These are phyloP conservation scores for Bos taurus DNA, from an alignment of 2,113 vertebrate genomes.

Conservation along the genomic window DNA sequence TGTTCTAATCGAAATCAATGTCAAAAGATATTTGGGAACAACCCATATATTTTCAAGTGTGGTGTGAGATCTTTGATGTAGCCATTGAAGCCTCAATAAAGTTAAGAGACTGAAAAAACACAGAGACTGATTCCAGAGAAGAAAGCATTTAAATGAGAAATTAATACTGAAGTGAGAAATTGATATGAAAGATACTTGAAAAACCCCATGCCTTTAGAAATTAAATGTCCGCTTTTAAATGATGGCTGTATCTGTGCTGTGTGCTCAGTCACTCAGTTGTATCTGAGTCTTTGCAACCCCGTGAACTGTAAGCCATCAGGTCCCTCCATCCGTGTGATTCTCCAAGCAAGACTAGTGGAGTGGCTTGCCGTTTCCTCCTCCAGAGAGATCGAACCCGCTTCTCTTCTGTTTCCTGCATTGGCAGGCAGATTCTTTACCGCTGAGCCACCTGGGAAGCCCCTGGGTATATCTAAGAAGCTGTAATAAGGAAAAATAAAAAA, in stretches of 20 bases:
- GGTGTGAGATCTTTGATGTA: not conserved
- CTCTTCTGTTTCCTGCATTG: not conserved
- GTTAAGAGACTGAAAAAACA: not conserved
- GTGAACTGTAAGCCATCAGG: not conserved
- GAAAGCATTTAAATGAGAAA: not conserved
- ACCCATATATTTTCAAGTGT: not conserved
- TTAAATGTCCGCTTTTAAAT: rapidly evolving
- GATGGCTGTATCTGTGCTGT: not conserved
- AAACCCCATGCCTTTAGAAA: not conserved
- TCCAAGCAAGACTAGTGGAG: not conserved
- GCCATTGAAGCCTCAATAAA: not conserved
- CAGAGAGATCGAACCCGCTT: not conserved
- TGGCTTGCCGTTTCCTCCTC: not conserved
- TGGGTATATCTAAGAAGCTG: not conserved
- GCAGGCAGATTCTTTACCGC: not conserved
- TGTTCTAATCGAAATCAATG: not conserved
- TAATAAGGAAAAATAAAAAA: not conserved
- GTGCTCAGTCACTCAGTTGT: not conserved
- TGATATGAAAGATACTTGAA: not conserved
- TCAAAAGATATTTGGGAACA: not conserved
- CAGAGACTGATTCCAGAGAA: not conserved
- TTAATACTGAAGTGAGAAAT: not conserved
- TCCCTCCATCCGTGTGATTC: not conserved
- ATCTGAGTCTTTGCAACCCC: not conserved
- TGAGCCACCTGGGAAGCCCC: not conserved